Evolutionary conservation across 2,888 invertebrate species (phyloP).

Genomic region (Mesoligia furuncula): DNA sequence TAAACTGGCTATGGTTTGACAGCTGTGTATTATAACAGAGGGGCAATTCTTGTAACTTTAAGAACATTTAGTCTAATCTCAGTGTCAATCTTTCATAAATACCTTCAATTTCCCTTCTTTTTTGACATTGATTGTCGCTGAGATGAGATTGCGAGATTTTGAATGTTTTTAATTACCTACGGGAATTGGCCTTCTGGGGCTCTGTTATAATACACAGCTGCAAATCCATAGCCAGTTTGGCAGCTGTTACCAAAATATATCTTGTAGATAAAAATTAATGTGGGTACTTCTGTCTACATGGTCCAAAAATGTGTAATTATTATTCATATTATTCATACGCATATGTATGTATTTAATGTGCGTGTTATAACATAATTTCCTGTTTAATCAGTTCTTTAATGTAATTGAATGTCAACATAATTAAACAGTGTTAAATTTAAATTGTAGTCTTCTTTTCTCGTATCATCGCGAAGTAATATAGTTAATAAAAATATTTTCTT

Average conservation of each 20-base stretch:
- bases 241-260: neutral
- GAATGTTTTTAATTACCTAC: too few relatives aligned
- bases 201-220: neutral
- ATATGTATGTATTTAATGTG: neutral
- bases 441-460: neutral
- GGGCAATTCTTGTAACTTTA: neutral
- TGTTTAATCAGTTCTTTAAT: neutral
- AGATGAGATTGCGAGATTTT: too few relatives aligned
- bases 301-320: slow-evolving; percentile 20
- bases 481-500: neutral
- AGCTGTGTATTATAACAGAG: neutral
- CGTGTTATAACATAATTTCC: slow-evolving; percentile 16
- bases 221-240: neutral
- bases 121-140: too few relatives aligned
- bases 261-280: neutral
- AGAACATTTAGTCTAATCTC: neutral
- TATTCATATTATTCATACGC: slow-evolving; percentile 18
- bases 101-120: neutral
- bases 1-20: neutral
- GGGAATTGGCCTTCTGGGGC: neutral
- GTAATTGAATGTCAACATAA: neutral
- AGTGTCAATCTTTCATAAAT: neutral
- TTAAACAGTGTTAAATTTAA: neutral
- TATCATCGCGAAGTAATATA: neutral
- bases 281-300: neutral